Conservation (phyloP, 1,140 invertebrate species). For the Geopemphigus sp. region DNA sequence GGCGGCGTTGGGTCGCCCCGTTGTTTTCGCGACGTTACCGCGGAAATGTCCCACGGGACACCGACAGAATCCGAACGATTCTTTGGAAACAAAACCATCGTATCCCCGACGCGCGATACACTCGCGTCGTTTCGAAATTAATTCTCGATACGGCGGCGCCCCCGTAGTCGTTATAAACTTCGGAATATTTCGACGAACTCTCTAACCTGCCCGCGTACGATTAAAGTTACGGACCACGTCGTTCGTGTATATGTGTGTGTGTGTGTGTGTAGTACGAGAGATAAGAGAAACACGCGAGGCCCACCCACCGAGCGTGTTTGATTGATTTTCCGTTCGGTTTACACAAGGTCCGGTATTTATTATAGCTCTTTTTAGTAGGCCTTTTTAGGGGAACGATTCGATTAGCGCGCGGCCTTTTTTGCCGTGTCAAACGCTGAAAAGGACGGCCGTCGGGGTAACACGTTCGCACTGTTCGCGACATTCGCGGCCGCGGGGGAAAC, state of each 20-base stretch:
- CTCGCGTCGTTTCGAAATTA: too few relatives aligned
- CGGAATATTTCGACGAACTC: neutral
- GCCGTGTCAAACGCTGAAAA: conserved; percentile 21
- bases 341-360: conserved; percentile 32
- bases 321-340: conserved; percentile 31
- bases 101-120: too few relatives aligned
- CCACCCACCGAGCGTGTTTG: conserved; percentile 6
- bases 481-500: neutral
- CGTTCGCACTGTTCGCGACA: neutral
- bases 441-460: conserved; percentile 5
- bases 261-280: neutral
- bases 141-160: too few relatives aligned
- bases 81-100: too few relatives aligned
- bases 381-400: conserved; percentile 39
- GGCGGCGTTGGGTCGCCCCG: too few relatives aligned
- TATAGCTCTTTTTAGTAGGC: conserved; percentile 14
- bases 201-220: neutral
- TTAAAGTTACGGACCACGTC: neutral
- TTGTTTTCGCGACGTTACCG: too few relatives aligned
- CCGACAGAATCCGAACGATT: too few relatives aligned
- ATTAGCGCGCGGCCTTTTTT: conserved; percentile 37
- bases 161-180: neutral
- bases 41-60: too few relatives aligned
- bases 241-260: neutral
- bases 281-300: conserved; percentile 10